Conservation (phyloP, 2,888 invertebrate species). For the Corythucha ciliata region DNA sequence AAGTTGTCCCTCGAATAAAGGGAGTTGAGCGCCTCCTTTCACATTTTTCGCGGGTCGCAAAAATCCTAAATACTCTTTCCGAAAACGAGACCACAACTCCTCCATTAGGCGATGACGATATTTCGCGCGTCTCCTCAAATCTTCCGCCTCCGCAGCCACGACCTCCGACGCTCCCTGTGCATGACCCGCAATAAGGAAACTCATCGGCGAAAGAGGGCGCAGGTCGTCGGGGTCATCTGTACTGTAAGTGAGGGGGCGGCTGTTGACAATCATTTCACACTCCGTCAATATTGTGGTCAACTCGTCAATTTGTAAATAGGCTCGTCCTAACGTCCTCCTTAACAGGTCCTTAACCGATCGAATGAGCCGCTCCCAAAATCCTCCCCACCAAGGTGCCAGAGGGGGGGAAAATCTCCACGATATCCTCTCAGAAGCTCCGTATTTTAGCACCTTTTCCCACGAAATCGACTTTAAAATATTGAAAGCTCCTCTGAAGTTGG, state of each 20-base stretch:
- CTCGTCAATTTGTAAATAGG: neutral
- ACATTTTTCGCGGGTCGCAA: neutral
- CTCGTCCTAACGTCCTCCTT: constrained; percentile 3
- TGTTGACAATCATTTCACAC: constrained; percentile 16
- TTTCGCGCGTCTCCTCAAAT: neutral
- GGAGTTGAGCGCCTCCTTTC: neutral
- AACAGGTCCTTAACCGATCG: constrained; percentile 3
- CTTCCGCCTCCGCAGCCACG: neutral
- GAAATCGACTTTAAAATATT: constrained; percentile 46
- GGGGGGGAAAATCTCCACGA: constrained; percentile 40
- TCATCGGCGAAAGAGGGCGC: constrained; percentile 27
- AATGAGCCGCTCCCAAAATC: constrained; percentile 38
- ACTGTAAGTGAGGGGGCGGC: neutral
- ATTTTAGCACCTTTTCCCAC: constrained; percentile 36
- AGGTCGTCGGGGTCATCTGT: constrained; percentile 26
- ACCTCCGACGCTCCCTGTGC: neutral
- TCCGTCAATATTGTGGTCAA: constrained; percentile 2
- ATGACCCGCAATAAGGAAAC: neutral
- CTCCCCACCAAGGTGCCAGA: constrained; percentile 42
- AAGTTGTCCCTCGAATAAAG: constrained; percentile 1
- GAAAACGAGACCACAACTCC: neutral
- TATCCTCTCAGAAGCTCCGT: constrained; percentile 26
- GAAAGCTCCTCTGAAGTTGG: constrained; percentile 35
- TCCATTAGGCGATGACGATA: neutral
- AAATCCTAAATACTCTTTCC: constrained; percentile 1